Conservation (phyloP, 2,888 invertebrate genomes). For the Ellobium chinense region DNA sequence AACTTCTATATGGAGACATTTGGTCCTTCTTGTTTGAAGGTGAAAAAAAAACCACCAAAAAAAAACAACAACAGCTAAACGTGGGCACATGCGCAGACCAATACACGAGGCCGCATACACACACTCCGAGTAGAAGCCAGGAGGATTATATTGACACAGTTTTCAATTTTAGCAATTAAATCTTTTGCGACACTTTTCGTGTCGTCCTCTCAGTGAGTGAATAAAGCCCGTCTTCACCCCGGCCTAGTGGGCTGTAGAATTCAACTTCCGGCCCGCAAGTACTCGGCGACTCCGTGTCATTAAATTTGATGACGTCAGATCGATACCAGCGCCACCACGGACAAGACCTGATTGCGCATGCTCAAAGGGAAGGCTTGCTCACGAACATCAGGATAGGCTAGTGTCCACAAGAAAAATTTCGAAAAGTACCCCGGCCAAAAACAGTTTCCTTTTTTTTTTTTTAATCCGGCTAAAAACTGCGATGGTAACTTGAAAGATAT, state of each 20-base stretch:
- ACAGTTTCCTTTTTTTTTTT: too few relatives aligned
- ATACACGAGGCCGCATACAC: too few relatives aligned
- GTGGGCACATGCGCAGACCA: too few relatives aligned
- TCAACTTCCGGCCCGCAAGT: conserved; percentile 27
- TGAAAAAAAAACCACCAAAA: too few relatives aligned
- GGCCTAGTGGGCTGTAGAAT: conserved; percentile 3
- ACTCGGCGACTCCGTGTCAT: conserved; percentile 20
- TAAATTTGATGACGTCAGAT: conserved; percentile 42
- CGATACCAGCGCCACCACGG: neutral
- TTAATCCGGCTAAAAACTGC: too few relatives aligned
- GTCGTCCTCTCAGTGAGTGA: conserved; percentile 11
- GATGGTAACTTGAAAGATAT: too few relatives aligned
- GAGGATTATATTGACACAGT: conserved; percentile 25
- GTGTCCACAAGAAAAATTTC: too few relatives aligned
- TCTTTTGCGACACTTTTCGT: conserved; percentile 24
- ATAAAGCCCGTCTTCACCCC: conserved; percentile 25
- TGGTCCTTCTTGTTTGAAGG: too few relatives aligned
- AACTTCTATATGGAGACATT: too few relatives aligned
- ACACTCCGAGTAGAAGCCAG: too few relatives aligned
- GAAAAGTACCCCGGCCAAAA: too few relatives aligned
- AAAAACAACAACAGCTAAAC: too few relatives aligned
- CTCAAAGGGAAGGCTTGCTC: neutral
- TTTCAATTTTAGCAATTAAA: conserved; percentile 32
- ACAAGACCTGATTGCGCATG: conserved; percentile 7
- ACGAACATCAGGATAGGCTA: neutral